Conservation (phyloP, 2,113 vertebrate genomes). For the Trinectes maculatus region DNA sequence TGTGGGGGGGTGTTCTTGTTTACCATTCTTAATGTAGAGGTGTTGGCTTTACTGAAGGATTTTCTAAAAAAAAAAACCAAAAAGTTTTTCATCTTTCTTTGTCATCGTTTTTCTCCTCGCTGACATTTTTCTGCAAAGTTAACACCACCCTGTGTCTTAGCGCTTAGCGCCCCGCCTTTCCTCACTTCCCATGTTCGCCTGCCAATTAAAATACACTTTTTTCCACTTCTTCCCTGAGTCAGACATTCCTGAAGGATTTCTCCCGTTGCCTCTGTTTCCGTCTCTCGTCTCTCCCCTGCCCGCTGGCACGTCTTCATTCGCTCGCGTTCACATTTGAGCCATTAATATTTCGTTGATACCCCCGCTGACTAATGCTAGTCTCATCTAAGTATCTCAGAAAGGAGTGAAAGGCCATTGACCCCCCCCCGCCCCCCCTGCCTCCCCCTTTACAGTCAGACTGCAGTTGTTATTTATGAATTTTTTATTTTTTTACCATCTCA, state of each 20-base stretch:
- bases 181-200: constrained; percentile 18
- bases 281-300: constrained; percentile 19
- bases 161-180: constrained; percentile 1
- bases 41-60: constrained; percentile 5
- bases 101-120: constrained; percentile 2
- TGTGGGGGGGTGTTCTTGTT: not conserved
- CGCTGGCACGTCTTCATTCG: constrained; percentile 15
- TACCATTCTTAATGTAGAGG: constrained; percentile 10
- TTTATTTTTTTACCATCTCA: constrained; percentile 42
- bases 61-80: constrained; percentile 9
- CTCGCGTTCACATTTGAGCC: not conserved
- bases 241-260: constrained; percentile 48
- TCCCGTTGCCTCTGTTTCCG: constrained; percentile 42
- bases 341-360: not conserved
- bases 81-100: not conserved
- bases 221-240: constrained; percentile 62
- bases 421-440: not conserved
- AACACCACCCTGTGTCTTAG: not conserved
- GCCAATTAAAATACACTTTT: constrained; percentile 64
- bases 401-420: constrained; percentile 1
- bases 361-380: not conserved
- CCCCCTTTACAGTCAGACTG: constrained; percentile 1
- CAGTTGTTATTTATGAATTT: not conserved
- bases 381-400: constrained; percentile 25
- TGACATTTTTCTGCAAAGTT: constrained; percentile 3